Evolutionary conservation across 2,888 invertebrate genomes (phyloP).

Genomic region (Phyllotreta cruciferae): DNA sequence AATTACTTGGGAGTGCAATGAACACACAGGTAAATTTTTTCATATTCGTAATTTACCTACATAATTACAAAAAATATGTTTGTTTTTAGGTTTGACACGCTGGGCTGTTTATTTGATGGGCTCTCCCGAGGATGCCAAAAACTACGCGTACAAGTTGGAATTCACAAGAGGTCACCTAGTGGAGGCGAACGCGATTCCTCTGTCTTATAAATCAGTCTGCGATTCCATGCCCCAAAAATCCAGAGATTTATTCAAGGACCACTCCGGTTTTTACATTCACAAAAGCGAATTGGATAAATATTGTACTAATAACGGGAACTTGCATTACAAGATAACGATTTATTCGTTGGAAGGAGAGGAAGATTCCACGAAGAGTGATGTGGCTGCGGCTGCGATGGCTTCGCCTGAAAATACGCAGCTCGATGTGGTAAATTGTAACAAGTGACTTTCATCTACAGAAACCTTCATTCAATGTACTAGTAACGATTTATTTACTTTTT

Average conservation of each 20-base stretch:
- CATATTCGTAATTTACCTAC: background rate
- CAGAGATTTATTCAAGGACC: conserved; percentile 28
- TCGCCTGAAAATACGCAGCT: too few species aligned
- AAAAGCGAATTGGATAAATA: conserved; percentile 35
- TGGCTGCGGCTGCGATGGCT: conserved; percentile 6
- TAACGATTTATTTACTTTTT: too few species aligned
- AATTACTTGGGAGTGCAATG: conserved; percentile 42
- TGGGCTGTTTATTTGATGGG: conserved; percentile 41
- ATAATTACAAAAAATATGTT: background rate
- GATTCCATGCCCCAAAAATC: conserved; percentile 31
- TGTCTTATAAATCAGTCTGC: conserved; percentile 37
- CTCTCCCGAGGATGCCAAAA: conserved; percentile 34
- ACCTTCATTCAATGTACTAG: too few species aligned
- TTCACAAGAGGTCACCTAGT: conserved; percentile 22
- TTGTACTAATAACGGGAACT: conserved; percentile 32
- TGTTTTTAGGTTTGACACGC: conserved; percentile 35
- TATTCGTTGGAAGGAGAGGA: conserved; percentile 25
- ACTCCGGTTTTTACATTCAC: conserved; percentile 37
- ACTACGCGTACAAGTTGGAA: conserved; percentile 39
- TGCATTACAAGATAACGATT: conserved; percentile 37
- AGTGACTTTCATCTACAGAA: too few species aligned
- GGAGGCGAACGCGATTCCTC: conserved; percentile 7
- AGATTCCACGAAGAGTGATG: background rate
- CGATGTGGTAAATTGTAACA: too few species aligned
- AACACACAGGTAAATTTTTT: conserved; percentile 32